These are phyloP conservation scores for Enteromius unitaeniatus DNA, from an alignment of 2,797 vertebrate genomes.

Conservation along the genomic window DNA sequence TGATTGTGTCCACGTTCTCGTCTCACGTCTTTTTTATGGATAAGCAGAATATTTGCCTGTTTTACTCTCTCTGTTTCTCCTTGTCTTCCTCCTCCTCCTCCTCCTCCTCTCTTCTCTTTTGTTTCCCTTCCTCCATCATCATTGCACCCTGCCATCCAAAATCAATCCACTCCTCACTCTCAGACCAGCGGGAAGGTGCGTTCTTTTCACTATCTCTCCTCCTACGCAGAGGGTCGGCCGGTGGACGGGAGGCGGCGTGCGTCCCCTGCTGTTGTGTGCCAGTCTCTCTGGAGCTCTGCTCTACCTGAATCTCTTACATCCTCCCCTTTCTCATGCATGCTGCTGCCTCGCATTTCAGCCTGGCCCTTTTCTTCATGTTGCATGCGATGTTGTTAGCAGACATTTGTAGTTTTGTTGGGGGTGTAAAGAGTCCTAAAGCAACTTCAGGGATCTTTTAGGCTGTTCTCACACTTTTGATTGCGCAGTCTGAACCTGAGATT, in stretches of 20 bases:
- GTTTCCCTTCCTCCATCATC: constrained; percentile 89
- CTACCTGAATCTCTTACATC: constrained; percentile 16
- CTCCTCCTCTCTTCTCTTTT: constrained; percentile 79
- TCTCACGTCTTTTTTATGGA: constrained; percentile 63
- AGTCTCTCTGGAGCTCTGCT: constrained; percentile 20
- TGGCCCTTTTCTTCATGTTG: constrained; percentile 19
- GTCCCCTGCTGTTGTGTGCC: constrained; percentile 44
- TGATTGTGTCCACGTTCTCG: constrained; percentile 61
- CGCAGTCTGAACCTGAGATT: background rate
- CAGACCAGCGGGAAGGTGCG: constrained; percentile 99
- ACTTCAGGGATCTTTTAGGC: constrained; percentile 11
- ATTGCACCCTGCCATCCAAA: constrained; percentile 92
- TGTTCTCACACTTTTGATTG: constrained; percentile 17
- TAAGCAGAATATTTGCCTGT: constrained; percentile 79
- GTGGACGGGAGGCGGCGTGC: constrained; percentile 11
- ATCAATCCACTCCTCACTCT: constrained; percentile 86
- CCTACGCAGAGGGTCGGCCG: constrained; percentile 24
- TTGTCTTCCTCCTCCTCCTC: constrained; percentile 73
- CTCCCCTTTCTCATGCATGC: background rate
- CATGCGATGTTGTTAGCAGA: constrained; percentile 16
- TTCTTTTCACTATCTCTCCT: constrained; percentile 85
- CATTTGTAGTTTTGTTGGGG: background rate
- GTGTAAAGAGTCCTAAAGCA: constrained; percentile 29
- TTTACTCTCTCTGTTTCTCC: constrained; percentile 79
- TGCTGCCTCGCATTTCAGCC: constrained; percentile 6